Percentiles rank a stretch among this genome's conserved stretches.
Conservation (phyloP, 2,797 vertebrate species). For the Gambelia wislizenii region DNA sequence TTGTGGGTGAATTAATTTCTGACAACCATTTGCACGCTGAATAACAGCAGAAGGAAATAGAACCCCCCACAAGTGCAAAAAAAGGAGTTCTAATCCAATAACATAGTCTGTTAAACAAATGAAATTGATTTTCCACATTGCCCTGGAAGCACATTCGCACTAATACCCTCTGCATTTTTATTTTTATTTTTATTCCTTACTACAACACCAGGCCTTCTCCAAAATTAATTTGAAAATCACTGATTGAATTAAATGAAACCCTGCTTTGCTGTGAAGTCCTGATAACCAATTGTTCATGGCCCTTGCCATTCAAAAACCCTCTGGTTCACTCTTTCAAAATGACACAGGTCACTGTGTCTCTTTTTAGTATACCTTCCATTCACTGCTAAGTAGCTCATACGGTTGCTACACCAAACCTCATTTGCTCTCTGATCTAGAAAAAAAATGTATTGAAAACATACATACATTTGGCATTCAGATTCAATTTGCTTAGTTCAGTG, state of each 20-base stretch:
- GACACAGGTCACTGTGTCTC: background rate
- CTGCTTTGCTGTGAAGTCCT: background rate
- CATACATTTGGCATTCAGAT: background rate
- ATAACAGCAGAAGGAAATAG: background rate
- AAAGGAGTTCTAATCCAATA: constrained; percentile 5
- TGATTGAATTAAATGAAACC: background rate
- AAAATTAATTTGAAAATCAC: background rate
- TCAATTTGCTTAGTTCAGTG: background rate
- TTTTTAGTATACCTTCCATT: background rate
- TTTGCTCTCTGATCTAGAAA: too few species aligned
- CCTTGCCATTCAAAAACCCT: background rate
- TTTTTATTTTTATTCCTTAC: background rate
- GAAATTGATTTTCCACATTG: background rate
- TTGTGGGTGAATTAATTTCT: background rate
- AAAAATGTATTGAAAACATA: background rate
- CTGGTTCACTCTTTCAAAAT: background rate
- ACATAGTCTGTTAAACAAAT: background rate
- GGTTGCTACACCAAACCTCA: background rate
- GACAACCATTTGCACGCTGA: background rate
- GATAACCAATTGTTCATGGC: background rate
- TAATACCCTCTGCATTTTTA: background rate
- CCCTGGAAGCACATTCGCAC: background rate
- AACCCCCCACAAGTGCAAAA: background rate
- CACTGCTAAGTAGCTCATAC: background rate
- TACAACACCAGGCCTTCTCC: background rate